Percentiles rank a stretch among this genome's conserved stretches.
These are phyloP conservation scores for Pomatorhinus ruficollis DNA, from an alignment of 2,113 vertebrate genomes.

Conservation along the genomic window DNA sequence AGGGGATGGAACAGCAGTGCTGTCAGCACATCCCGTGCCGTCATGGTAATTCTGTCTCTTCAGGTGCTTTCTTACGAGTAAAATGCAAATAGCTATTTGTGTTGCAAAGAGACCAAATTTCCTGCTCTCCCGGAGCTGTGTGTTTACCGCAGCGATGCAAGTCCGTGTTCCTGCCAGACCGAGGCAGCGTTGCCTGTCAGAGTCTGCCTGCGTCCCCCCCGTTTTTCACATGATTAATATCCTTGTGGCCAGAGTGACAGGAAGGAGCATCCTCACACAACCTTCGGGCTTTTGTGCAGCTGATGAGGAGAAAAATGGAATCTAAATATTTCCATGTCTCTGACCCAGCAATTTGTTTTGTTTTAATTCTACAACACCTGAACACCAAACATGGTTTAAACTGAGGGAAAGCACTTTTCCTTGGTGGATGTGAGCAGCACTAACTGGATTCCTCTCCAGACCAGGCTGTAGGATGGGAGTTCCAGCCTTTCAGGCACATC, in stretches of 20 bases:
- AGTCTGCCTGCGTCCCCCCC: rapidly evolving
- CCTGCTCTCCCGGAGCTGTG: not conserved
- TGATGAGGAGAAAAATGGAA: not conserved
- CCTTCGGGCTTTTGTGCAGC: not conserved
- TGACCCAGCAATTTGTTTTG: not conserved
- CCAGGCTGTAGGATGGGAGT: not conserved
- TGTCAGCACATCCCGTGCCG: not conserved
- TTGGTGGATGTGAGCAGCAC: not conserved
- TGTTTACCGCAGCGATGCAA: not conserved
- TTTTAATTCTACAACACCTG: not conserved
- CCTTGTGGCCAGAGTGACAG: not conserved
- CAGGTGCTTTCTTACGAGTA: not conserved
- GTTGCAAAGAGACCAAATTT: not conserved
- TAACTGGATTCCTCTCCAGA: conserved; percentile 11
- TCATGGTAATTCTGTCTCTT: not conserved
- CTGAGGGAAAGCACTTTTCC: not conserved
- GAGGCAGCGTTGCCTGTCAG: not conserved
- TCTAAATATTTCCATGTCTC: not conserved
- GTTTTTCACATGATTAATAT: not conserved
- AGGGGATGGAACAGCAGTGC: not conserved
- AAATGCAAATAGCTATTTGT: not conserved
- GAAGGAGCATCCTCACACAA: not conserved
- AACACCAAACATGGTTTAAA: not conserved
- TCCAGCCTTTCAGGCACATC: not conserved
- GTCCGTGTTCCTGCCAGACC: not conserved